Percentiles rank a stretch among this genome's conserved stretches.
These are phyloP conservation scores for Trinectes maculatus DNA, from an alignment of 2,113 vertebrate genomes.

Conservation along the genomic window DNA sequence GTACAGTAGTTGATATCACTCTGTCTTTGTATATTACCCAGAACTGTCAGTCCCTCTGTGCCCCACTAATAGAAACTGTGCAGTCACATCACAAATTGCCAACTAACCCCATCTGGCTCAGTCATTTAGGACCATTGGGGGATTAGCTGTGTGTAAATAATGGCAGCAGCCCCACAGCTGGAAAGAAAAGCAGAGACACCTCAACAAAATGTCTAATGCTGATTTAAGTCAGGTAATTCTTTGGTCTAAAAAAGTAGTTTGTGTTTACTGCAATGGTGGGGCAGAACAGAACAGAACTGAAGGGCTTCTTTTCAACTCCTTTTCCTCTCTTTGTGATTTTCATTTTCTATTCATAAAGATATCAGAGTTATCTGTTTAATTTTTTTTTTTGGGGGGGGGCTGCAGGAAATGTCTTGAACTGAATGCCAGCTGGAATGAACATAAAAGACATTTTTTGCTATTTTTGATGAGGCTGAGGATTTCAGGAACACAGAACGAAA, in stretches of 20 bases:
- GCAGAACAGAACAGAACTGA: not conserved
- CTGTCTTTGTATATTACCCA: slow-evolving; percentile 33
- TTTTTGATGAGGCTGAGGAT: not conserved
- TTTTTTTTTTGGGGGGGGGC: not conserved
- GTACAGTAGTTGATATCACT: slow-evolving; percentile 3
- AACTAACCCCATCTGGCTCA: slow-evolving; percentile 34
- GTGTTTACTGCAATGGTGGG: too few species aligned
- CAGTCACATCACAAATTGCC: slow-evolving; percentile 45
- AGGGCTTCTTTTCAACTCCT: not conserved
- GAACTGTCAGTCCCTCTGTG: slow-evolving; percentile 23
- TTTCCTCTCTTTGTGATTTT: not conserved
- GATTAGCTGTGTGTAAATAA: slow-evolving; percentile 35
- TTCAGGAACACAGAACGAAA: not conserved
- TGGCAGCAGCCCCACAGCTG: slow-evolving; percentile 23
- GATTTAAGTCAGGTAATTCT: not conserved
- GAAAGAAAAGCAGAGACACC: slow-evolving; percentile 1
- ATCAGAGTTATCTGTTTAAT: not conserved
- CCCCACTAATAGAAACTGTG: slow-evolving; percentile 41
- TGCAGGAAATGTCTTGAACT: not conserved
- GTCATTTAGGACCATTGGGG: slow-evolving; percentile 26
- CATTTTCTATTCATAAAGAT: not conserved
- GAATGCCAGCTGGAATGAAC: not conserved
- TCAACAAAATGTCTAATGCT: slow-evolving; percentile 4
- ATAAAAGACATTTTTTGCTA: slow-evolving; percentile 1
- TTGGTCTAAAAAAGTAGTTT: not conserved